phyloP scores from a whole-genome alignment of 2,113 vertebrate species.

The Astatotilapia flaviijosephi region DNA sequence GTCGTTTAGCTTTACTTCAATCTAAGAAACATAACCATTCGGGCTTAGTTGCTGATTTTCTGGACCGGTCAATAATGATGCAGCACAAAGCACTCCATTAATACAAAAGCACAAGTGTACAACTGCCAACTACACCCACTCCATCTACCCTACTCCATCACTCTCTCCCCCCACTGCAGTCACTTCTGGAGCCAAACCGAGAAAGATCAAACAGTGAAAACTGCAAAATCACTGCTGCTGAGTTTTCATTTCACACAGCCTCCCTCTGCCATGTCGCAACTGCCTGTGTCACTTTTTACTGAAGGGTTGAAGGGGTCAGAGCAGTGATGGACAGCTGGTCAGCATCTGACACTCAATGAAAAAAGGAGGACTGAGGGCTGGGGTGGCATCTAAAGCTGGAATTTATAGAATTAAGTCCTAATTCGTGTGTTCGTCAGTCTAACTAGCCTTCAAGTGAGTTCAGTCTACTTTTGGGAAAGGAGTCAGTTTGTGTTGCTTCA shows the following conservation, averaged over 20 bases:
- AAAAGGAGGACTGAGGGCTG: neutral
- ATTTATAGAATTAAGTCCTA: neutral
- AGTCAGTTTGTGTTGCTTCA: neutral
- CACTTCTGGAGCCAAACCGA: neutral
- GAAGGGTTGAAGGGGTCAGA: neutral
- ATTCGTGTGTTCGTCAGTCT: neutral
- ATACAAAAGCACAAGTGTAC: conserved; percentile 28
- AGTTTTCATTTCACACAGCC: conserved; percentile 13
- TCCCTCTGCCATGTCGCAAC: neutral
- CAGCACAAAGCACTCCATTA: conserved; percentile 46
- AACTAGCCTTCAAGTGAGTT: conserved; percentile 12
- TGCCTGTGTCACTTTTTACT: neutral
- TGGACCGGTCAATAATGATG: conserved; percentile 43
- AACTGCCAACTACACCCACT: conserved; percentile 4
- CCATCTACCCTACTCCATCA: neutral
- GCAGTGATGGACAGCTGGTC: conserved; percentile 20
- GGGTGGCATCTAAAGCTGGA: neutral
- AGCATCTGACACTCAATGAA: neutral
- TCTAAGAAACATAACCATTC: neutral
- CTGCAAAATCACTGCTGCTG: conserved; percentile 46
- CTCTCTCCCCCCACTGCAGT: conserved; percentile 7
- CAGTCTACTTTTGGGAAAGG: neutral
- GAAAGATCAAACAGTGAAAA: conserved; percentile 23
- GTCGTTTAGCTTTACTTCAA: conserved; percentile 1
- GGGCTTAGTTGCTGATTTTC: conserved; percentile 17